A percentile compares a stretch with the other conserved stretches of the same genome.
phyloP scores from a whole-genome alignment of 2,888 invertebrate genomes.

The Drosophila multiciliata region DNA sequence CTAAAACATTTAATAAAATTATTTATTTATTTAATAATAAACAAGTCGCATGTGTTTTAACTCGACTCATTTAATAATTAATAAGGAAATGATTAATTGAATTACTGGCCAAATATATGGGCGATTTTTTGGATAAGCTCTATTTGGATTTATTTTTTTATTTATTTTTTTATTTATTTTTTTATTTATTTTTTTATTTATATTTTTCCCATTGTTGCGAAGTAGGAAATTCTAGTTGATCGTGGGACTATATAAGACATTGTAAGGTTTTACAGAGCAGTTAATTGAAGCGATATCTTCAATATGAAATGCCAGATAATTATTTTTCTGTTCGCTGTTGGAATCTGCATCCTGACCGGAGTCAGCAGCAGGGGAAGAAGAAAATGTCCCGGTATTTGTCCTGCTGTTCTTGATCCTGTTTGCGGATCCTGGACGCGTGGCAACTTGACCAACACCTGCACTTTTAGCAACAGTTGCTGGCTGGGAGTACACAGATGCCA shows the following conservation, averaged over 20 bases:
- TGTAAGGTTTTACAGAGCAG: background rate
- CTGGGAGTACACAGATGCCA: background rate
- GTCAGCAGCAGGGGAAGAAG: background rate
- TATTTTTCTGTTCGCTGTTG: background rate
- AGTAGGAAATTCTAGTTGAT: background rate
- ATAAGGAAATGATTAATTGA: too few relatives aligned
- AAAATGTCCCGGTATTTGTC: background rate
- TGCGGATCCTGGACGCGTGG: background rate
- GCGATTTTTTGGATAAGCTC: too few relatives aligned
- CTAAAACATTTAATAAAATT: too few relatives aligned
- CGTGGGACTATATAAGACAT: background rate
- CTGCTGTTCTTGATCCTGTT: background rate
- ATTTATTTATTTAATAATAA: too few relatives aligned
- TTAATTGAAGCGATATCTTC: background rate
- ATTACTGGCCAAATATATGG: too few relatives aligned
- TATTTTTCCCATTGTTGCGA: background rate
- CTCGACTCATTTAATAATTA: too few relatives aligned
- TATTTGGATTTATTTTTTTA: too few relatives aligned
- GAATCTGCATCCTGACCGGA: background rate
- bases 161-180: too few relatives aligned
- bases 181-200: too few relatives aligned
- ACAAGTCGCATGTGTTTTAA: too few relatives aligned
- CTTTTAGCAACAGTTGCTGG: background rate
- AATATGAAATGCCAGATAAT: background rate
- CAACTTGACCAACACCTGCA: background rate